These are phyloP conservation scores for Sceloporus undulatus DNA, from an alignment of 2,113 vertebrate genomes.

Conservation along the genomic window DNA sequence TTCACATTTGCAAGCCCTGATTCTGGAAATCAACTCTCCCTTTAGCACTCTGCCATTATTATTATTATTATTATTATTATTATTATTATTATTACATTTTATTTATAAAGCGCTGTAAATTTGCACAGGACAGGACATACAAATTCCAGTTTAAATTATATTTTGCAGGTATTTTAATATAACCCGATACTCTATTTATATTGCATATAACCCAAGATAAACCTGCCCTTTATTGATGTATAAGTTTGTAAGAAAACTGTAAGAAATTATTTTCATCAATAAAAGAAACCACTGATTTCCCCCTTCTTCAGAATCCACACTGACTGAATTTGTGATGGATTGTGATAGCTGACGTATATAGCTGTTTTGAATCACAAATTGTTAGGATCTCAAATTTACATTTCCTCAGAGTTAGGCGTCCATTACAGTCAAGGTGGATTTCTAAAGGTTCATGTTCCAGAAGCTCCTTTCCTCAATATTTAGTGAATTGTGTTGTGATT, in stretches of 20 bases:
- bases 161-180: no score
- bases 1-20: no score
- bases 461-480: not conserved
- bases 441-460: not conserved
- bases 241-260: not conserved
- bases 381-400: not conserved
- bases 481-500: not conserved
- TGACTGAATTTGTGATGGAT: not conserved
- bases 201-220: not conserved
- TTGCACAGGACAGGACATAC: no score
- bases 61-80: no score
- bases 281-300: not conserved
- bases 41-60: no score
- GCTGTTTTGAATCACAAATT: not conserved
- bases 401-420: not conserved
- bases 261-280: not conserved
- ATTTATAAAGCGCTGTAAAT: no score
- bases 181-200: no score
- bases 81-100: no score
- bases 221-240: not conserved
- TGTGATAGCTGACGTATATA: not conserved
- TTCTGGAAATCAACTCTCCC: no score
- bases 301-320: not conserved
- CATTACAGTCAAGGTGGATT: not conserved
- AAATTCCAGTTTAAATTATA: no score